These are phyloP conservation scores for Mus caroli DNA, from an alignment of 2,797 vertebrate species.

Conservation along the genomic window DNA sequence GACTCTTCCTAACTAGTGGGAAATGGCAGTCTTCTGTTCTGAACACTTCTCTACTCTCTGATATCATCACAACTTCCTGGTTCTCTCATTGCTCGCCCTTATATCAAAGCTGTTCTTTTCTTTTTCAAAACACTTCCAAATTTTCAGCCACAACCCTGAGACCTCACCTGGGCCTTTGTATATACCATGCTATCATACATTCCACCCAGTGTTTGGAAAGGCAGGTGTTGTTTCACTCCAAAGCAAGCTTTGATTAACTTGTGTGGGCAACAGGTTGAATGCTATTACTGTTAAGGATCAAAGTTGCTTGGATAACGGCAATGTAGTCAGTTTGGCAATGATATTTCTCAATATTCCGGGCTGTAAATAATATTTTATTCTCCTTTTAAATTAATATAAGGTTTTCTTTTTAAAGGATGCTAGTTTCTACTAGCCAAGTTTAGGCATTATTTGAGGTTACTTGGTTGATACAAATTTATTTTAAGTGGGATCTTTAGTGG, in stretches of 20 bases:
- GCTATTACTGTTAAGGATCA: neutral
- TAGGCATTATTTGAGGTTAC: slow-evolving; percentile 45
- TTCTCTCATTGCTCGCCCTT: neutral
- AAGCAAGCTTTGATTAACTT: slow-evolving; percentile 27
- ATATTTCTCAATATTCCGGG: neutral
- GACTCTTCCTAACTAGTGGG: neutral
- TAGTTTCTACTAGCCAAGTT: slow-evolving; percentile 13
- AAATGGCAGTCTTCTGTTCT: neutral
- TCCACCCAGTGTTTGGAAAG: neutral
- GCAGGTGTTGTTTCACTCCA: slow-evolving; percentile 5
- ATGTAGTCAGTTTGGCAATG: neutral
- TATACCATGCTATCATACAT: neutral
- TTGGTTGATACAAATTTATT: slow-evolving; percentile 58
- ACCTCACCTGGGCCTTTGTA: neutral
- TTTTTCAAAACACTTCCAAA: neutral
- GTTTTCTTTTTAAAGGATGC: slow-evolving; percentile 30
- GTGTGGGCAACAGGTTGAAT: neutral
- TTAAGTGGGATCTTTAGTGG: slow-evolving; percentile 10
- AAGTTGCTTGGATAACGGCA: neutral
- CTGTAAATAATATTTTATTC: neutral
- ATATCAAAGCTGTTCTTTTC: neutral
- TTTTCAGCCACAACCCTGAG: neutral
- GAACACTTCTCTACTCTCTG: neutral
- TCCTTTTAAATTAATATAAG: neutral
- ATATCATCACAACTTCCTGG: neutral